Evolutionary conservation across 1,140 invertebrate genomes (phyloP).

Genomic region (Trichonephila inaurata): DNA sequence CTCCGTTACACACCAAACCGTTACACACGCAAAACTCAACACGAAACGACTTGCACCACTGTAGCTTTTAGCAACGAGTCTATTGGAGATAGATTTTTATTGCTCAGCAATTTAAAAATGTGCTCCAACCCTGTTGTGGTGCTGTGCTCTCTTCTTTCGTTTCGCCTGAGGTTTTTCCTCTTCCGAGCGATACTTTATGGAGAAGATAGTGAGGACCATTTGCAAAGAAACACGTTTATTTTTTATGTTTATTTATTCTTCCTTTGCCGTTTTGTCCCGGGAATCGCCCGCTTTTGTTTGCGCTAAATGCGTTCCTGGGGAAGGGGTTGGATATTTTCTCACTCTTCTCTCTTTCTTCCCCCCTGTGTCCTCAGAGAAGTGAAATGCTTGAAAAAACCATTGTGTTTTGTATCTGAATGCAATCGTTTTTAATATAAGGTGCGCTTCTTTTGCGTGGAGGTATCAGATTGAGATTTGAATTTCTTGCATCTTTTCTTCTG

Average conservation of each 20-base stretch:
- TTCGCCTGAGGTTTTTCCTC: constrained; percentile 32
- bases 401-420: constrained; percentile 23
- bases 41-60: constrained; percentile 19
- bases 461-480: constrained; percentile 21
- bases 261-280: neutral
- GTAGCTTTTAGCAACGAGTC: neutral
- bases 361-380: neutral
- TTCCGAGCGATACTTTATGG: constrained; percentile 65
- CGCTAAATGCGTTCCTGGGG: constrained; percentile 48
- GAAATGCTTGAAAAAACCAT: constrained; percentile 36
- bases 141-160: constrained; percentile 20
- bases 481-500: neutral
- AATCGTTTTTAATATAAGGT: constrained; percentile 33
- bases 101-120: constrained; percentile 71
- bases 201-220: constrained; percentile 70
- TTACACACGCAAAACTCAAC: neutral
- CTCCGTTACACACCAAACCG: neutral
- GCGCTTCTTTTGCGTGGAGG: neutral
- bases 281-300: constrained; percentile 49
- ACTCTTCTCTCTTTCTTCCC: neutral
- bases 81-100: constrained; percentile 68
- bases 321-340: neutral
- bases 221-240: constrained; percentile 59
- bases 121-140: constrained; percentile 22
- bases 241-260: constrained; percentile 56